Percentiles rank a stretch among this genome's conserved stretches.
These are phyloP conservation scores for Oxytorus armatus DNA, from an alignment of 2,888 invertebrate species.

Conservation along the genomic window DNA sequence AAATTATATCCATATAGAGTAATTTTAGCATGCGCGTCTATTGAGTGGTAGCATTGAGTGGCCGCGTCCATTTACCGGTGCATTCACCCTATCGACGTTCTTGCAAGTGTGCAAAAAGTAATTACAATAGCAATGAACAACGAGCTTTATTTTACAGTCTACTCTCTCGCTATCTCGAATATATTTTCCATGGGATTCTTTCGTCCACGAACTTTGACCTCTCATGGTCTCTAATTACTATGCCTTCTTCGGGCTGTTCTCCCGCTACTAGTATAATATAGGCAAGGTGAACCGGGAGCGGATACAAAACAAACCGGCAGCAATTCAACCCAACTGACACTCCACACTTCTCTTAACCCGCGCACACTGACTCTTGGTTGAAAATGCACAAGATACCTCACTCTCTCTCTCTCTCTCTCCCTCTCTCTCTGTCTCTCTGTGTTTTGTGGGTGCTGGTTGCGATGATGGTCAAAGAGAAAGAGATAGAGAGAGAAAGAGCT, in stretches of 20 bases:
- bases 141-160: too few species aligned
- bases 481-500: constrained; percentile 18
- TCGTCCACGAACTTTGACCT: constrained; percentile 53
- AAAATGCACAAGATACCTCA: constrained; percentile 21
- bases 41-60: too few species aligned
- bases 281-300: constrained; percentile 56
- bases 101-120: too few species aligned
- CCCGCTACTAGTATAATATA: constrained; percentile 42
- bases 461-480: constrained; percentile 10
- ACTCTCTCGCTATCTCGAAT: background rate
- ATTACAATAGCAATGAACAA: too few species aligned
- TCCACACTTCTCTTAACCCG: constrained; percentile 22
- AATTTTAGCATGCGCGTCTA: too few species aligned
- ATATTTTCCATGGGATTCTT: constrained; percentile 36
- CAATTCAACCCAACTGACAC: constrained; percentile 46
- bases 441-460: constrained; percentile 49
- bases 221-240: constrained; percentile 57
- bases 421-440: constrained; percentile 1
- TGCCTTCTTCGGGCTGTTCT: constrained; percentile 53
- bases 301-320: constrained; percentile 45
- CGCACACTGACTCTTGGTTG: constrained; percentile 22
- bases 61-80: too few species aligned
- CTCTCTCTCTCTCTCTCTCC: constrained; percentile 26
- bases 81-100: too few species aligned
- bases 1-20: too few species aligned